Conservation (phyloP, 2,888 invertebrate species). For the Chrysolina oricalcia region DNA sequence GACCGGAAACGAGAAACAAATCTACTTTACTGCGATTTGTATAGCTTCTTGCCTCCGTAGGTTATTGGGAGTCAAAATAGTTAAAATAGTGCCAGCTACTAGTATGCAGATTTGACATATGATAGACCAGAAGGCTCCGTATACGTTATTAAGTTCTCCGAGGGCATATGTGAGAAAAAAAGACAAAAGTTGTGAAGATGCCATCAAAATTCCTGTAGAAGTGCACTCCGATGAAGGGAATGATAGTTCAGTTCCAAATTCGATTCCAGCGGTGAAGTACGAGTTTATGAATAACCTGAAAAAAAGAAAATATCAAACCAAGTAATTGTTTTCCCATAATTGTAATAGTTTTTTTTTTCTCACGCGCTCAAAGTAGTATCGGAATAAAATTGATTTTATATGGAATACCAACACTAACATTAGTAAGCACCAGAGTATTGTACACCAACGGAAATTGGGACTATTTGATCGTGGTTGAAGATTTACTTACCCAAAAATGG, state of each 20-base stretch:
- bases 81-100: constrained; percentile 54
- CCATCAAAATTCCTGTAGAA: constrained; percentile 59
- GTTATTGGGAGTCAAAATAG: constrained; percentile 57
- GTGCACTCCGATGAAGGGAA: constrained; percentile 63
- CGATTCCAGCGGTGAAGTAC: constrained; percentile 62
- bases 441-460: too few relatives aligned
- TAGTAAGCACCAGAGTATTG: too few relatives aligned
- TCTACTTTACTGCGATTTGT: too few relatives aligned
- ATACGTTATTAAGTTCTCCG: constrained; percentile 48
- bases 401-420: too few relatives aligned
- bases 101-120: constrained; percentile 49
- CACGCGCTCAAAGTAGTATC: too few relatives aligned
- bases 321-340: too few relatives aligned
- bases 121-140: constrained; percentile 59
- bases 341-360: too few relatives aligned
- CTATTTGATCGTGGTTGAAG: too few relatives aligned
- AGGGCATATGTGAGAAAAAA: constrained; percentile 55
- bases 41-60: constrained; percentile 55
- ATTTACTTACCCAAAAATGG: constrained; percentile 57
- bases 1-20: too few relatives aligned
- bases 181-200: constrained; percentile 59
- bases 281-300: constrained; percentile 61
- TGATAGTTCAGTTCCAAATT: constrained; percentile 62
- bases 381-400: too few relatives aligned
- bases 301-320: constrained; percentile 6